A percentile compares a stretch with the other conserved stretches of the same genome.
phyloP scores from a whole-genome alignment of 2,113 vertebrate species.

The Xenopus laevis region DNA sequence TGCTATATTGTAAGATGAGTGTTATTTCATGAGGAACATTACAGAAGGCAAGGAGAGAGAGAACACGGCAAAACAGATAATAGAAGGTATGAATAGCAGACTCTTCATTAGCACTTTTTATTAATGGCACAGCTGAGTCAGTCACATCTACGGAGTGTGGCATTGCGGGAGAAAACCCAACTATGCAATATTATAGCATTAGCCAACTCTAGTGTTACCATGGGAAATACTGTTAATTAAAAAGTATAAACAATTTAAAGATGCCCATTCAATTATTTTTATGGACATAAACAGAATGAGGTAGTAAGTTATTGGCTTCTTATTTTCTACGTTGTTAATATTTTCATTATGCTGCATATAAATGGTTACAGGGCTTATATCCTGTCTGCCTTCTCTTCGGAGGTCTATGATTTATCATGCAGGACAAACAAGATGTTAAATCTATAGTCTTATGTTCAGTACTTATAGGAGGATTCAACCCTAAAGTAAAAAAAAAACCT shows the following conservation, averaged over 20 bases:
- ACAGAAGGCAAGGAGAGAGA: no score
- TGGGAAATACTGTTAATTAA: conserved; percentile 39
- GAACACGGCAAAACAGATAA: no score
- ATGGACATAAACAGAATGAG: conserved; percentile 21
- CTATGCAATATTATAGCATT: conserved; percentile 7
- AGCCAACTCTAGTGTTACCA: conserved; percentile 18
- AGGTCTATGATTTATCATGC: no score
- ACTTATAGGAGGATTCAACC: no score
- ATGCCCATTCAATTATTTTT: conserved; percentile 46
- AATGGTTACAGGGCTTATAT: neutral
- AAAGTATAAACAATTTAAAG: conserved; percentile 36
- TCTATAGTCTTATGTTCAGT: no score
- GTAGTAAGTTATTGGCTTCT: conserved; percentile 26
- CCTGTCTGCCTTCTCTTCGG: no score
- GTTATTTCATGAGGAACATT: no score
- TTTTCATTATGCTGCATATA: neutral
- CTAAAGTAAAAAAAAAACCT: no score
- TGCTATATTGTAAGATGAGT: no score
- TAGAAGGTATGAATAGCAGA: neutral
- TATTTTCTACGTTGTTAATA: neutral
- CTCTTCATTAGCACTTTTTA: conserved; percentile 8
- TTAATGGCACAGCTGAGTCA: conserved; percentile 24
- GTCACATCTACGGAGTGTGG: conserved; percentile 13
- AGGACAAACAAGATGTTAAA: no score
- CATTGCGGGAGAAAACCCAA: no score